Evolutionary conservation across 2,113 vertebrate genomes (phyloP), one percentile per base, ranked within the genome.

Genomic region (Tupaia chinensis): DNA sequence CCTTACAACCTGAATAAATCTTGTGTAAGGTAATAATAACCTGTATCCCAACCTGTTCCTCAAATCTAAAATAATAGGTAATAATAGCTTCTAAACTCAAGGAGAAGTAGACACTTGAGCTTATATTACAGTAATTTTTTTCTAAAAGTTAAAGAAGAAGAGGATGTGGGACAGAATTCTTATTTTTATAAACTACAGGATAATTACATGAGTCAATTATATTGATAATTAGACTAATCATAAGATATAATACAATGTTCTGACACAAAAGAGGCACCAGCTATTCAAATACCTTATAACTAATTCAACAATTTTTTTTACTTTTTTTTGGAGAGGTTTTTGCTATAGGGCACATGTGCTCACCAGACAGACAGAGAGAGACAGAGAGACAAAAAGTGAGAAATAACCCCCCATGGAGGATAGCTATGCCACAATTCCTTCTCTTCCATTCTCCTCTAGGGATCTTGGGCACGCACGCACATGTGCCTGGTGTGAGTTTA

Each of bases 1-100:
- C 68, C 96, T 93, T 97, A 98, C 68, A 97, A 77, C 85, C 94
- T 97, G 92, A 97, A 97, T 97, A 81, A 97, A 96, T 97, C 95
- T 97, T 97, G 91, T 95, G 81, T 95, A 96, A 95, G 85, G 90
- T 97, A 96, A 98, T 54, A 87, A 89, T 97, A 95, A 97, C 96
- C 96, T 97, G 80, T 89, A 96, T 66, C 89, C 92, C 96, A 90
- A 97, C 93, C 80, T 86, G 29, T 85, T 98, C 13, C 87, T 97
- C 89, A 96, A 95, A 93, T 65, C 79, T 84, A 81, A 97, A 96
- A 79, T 96, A 97, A 97, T 83, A 97, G 25, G 70, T 89, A 92
- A 79, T 2, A 60, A 17, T 80, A 53, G 10, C 80, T 97, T 25
- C 8, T 74, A 97, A 97, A 96, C 78, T 87, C 96, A 12, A 54